phyloP scores from a whole-genome alignment of 1,140 invertebrate species.

The Leptinotarsa undecemlineata region DNA sequence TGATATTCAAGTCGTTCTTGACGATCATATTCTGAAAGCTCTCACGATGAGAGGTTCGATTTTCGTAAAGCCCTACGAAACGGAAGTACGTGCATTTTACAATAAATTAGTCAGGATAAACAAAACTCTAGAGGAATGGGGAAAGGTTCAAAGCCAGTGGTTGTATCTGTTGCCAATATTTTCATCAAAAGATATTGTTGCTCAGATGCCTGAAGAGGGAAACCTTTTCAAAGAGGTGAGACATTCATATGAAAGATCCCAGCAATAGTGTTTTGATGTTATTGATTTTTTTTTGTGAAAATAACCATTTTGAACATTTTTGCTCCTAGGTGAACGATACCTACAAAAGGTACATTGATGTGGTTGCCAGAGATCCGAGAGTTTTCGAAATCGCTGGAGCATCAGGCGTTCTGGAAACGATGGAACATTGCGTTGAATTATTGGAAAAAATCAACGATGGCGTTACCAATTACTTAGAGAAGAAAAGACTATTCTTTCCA shows the following conservation, averaged over 20 bases:
- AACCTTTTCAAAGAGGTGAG: slow-evolving; percentile 72
- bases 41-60: slow-evolving; percentile 88
- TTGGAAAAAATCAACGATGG: slow-evolving; percentile 85
- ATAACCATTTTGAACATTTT: not conserved
- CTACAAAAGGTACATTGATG: slow-evolving; percentile 80
- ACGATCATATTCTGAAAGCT: slow-evolving; percentile 89
- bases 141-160: slow-evolving; percentile 86
- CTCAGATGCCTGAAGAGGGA: slow-evolving; percentile 91
- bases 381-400: slow-evolving; percentile 76
- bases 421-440: slow-evolving; percentile 72
- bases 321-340: slow-evolving; percentile 66
- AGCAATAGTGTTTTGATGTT: not conserved
- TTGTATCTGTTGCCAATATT: slow-evolving; percentile 93
- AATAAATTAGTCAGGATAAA: slow-evolving; percentile 77
- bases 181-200: slow-evolving; percentile 89
- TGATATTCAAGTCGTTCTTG: slow-evolving; percentile 80
- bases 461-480: slow-evolving; percentile 88
- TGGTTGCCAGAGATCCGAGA: slow-evolving; percentile 71
- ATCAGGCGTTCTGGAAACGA: slow-evolving; percentile 72
- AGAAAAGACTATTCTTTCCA: slow-evolving; percentile 88
- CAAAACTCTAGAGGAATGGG: slow-evolving; percentile 84
- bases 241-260: not conserved
- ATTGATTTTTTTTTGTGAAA: not conserved
- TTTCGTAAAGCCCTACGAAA: slow-evolving; percentile 87
- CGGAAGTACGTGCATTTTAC: slow-evolving; percentile 82